Conservation (phyloP, 2,797 vertebrate genomes). For the Myotis daubentonii region DNA sequence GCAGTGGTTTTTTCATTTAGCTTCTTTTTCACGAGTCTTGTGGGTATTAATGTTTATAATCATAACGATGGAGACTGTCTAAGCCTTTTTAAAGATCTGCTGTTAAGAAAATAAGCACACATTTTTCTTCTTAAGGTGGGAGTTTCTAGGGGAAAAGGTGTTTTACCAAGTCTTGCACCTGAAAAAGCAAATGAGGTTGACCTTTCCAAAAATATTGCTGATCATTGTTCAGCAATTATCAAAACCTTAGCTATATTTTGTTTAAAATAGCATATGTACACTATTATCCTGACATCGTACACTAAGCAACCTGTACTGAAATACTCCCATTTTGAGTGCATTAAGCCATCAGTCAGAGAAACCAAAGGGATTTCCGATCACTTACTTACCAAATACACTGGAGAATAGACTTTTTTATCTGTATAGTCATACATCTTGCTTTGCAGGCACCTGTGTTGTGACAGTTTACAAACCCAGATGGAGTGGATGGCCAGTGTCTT, state of each 20-base stretch:
- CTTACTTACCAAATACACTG: background rate
- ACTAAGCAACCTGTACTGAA: background rate
- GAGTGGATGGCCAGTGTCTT: slow-evolving; percentile 94
- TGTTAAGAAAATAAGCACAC: background rate
- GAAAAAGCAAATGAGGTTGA: background rate
- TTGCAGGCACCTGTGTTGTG: slow-evolving; percentile 95
- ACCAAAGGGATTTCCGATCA: background rate
- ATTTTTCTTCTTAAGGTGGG: slow-evolving; percentile 3
- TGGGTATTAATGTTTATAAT: background rate
- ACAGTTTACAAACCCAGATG: slow-evolving; percentile 90
- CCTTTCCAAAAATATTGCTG: slow-evolving; percentile 23
- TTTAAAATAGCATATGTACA: background rate
- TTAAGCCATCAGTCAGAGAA: background rate
- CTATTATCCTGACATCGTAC: background rate
- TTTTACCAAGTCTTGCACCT: background rate
- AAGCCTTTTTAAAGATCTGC: background rate
- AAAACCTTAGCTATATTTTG: background rate
- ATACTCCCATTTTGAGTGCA: slow-evolving; percentile 5
- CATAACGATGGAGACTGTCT: background rate
- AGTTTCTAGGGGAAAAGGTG: background rate
- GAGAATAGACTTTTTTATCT: background rate
- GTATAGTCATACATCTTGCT: background rate
- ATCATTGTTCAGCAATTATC: background rate
- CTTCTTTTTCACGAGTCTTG: background rate
- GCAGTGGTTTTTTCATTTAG: background rate